A percentile compares a stretch with the other conserved stretches of the same genome.
Conservation (phyloP, 2,888 invertebrate genomes). For the Mimumesa dahlbomi region DNA sequence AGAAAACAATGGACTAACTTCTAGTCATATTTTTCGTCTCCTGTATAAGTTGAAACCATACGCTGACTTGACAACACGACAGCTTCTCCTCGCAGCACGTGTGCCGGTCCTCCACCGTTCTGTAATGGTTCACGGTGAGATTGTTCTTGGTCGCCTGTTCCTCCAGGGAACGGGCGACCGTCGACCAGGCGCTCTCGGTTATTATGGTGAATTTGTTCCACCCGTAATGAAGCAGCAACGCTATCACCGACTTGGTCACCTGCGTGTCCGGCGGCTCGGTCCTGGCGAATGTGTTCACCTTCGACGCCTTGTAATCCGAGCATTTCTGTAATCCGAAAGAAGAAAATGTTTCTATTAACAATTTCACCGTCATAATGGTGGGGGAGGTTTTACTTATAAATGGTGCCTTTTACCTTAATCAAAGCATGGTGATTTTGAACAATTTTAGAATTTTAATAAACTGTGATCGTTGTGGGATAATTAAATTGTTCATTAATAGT, state of each 20-base stretch:
- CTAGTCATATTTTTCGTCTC: conserved; percentile 93
- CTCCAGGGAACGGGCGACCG: conserved; percentile 90
- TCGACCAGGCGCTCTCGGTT: conserved; percentile 90
- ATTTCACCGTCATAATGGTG: too few relatives aligned
- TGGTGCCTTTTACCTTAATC: too few relatives aligned
- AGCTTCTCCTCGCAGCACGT: conserved; percentile 89
- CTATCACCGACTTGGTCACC: conserved; percentile 96
- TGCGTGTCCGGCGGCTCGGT: conserved; percentile 97
- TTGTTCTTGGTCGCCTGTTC: conserved; percentile 88
- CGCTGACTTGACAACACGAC: conserved; percentile 88
- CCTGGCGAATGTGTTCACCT: conserved; percentile 94
- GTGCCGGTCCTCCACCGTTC: conserved; percentile 86
- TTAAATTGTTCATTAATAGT: too few relatives aligned
- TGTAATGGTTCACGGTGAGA: conserved; percentile 91
- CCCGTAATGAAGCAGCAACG: conserved; percentile 93
- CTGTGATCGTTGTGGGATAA: too few relatives aligned
- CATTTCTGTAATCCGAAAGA: conserved; percentile 89
- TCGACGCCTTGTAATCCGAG: conserved; percentile 93
- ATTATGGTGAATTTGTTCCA: conserved; percentile 97
- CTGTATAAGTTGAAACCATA: conserved; percentile 92
- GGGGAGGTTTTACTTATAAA: too few relatives aligned
- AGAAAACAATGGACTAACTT: conserved; percentile 82
- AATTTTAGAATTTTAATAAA: too few relatives aligned
- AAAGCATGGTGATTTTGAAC: too few relatives aligned
- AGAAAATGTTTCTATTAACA: too few relatives aligned